Evolutionary conservation across 2,888 invertebrate species (phyloP), one percentile per base, ranked within the genome.

Genomic region (Malthinus flaveolus): DNA sequence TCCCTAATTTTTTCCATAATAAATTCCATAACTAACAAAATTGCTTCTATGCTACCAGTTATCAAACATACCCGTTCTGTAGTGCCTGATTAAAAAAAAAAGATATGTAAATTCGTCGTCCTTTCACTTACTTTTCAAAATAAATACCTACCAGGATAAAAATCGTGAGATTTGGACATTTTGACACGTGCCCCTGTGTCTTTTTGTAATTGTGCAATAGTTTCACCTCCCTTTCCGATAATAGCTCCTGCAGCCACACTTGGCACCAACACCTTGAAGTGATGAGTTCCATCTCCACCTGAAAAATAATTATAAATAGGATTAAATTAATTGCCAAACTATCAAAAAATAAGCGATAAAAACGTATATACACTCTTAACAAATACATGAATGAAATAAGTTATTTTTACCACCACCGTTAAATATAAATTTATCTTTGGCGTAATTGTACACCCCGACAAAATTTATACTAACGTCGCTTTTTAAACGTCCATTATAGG

Each of bases 151-250:
- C 97, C 97, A 82, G 97, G 98, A 84, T 97, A 98, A 80, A 95
- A 97, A 79, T 98, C 98, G 76, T 96, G 96, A 52, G 96, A 94
- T 83, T 97, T 98, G 73, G 97, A 98, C 97, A 98, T 98, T 85
- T 98, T 98, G 71, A 99, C 95, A 73, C 95, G 87, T 71, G 97
- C 97, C 71, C 95, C 95, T 51, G 96, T 93, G 79, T 98, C 97
- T 81, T 95, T 96, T 81, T 99, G 97, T 74, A 99, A 84, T 78
- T 96, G 94, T 72, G 97, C 96, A 81, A 98, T 98, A 58, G 97
- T 96, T 81, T 99, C 98, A 68, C 98, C 98, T 44, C 97, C 97
- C 82, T 98, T 99, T 75, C 98, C 98, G 81, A 98, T 99, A 78
- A 99, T 97, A 79, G 97, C 97, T 67, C 98, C 98, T 56, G 97